Base-by-base conservation (phyloP, 2,797 vertebrate species). In the Liasis olivaceus region DNA sequence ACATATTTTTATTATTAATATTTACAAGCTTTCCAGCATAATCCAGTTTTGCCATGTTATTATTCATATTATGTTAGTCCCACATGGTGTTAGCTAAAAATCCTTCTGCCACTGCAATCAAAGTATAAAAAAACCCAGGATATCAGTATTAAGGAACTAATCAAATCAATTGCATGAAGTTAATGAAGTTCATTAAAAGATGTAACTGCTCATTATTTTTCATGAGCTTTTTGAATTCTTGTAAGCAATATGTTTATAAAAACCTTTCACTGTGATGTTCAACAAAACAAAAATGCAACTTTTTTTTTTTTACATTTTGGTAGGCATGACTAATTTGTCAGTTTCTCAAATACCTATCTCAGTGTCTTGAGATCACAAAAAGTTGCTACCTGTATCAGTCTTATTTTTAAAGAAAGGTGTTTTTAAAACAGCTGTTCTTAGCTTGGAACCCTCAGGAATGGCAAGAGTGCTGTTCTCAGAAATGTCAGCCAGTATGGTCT, bases 1-100 rank as follows among this genome's bases (percentile, higher is more conserved):
- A 93, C 95, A 96, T 95, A 96, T 93, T 96, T 96, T 97, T 96
- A 91, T 81, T 89, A 95, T 95, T 96, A 96, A 72, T 81, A 56
- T 95, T 89, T 85, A 62, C 89, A 93, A 94, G 36, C 47, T 93
- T 87, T 91, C 42, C 64, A 87, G 22, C 0, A 0, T 92, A 81
- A 66, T 95, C 87, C 95, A 89, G 26, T 94, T 95, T 24, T 91
- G 81, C 64, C 31, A 85, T 2, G 5, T 58, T 90, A 42, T 91
- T 95, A 59, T 94, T 93, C 94, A 92, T 94, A 89, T 72, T 95
- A 93, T 96, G 24, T 84, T 77, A 89, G 92, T 95, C 92, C 95
- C 94, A 94, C 85, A 89, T 93, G 90, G 91, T 58, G 66, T 94
- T 89, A 90, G 91, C 90, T 94, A 93, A 92, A 96, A 96, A 86